Evolutionary conservation across 2,888 invertebrate genomes (phyloP), one percentile per base, ranked within the genome.

Genomic region (Harmothoe impar): DNA sequence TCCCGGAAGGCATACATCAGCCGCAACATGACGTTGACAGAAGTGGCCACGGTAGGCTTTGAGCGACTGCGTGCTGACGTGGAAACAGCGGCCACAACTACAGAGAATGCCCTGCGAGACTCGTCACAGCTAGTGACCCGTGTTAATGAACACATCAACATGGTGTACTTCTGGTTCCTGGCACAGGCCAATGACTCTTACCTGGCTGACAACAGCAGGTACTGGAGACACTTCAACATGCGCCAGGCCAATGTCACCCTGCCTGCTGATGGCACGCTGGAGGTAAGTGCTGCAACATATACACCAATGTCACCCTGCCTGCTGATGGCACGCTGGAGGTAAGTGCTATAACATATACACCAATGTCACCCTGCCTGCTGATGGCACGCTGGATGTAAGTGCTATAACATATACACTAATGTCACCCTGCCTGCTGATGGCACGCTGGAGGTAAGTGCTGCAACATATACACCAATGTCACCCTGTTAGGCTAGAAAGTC

Each of bases 91-190:
- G 56, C 86, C 25, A 86, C 86, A 29, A 86, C 86, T 20, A 86
- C 86, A 12, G 33, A 29, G 25, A 81, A 90, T 51, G 81, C 77
- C 17, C 89, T 90, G 31, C 89, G 51, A 5, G 90, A 90, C 33
- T 62, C 51, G 10, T n/a, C 33, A 10, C 51, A 88, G 25, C 31
- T 85, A 31, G 54, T 85, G 31, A 25, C 33, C 23, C 29, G 77
- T 5, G 29, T 68, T 7, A 43, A 51, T 33, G 54, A 77, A 23
- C 68, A 77, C 56, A 68, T 78, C n/a, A 89, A 90, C 35, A 90
- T 56, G 51, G 35, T 90, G 10, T 90, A 90, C 89, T 90, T 29
- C 90, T 90, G 90, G 90, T 78, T 90, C 89, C 43, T 89, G 78
- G 88, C 90, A 5, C 77, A 77, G 51, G n/a, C 84, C 17, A 89